Evolutionary conservation across 1,140 invertebrate genomes (phyloP).

Genomic region (Diorhabda carinulata): DNA sequence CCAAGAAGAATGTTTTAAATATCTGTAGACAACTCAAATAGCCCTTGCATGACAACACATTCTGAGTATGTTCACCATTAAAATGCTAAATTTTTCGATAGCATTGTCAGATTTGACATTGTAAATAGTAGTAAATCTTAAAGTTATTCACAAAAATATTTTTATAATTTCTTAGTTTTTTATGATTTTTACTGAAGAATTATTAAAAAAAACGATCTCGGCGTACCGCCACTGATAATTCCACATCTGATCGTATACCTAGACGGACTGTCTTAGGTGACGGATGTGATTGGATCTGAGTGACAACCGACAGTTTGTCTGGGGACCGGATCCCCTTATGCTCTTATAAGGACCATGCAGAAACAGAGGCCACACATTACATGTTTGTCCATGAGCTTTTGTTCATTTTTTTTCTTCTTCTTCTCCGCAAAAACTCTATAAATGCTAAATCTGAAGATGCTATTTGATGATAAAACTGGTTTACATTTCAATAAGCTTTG

Average conservation of each 20-base stretch:
- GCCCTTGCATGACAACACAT: too few species aligned
- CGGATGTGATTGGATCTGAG: constrained; percentile 12
- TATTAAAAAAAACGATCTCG: too few species aligned
- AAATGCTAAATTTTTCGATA: too few species aligned
- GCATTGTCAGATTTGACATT: too few species aligned
- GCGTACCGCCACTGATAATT: not conserved
- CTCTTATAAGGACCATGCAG: constrained; percentile 6
- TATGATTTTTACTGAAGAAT: too few species aligned
- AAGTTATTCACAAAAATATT: too few species aligned
- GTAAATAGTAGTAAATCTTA: too few species aligned
- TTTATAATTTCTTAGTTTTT: too few species aligned
- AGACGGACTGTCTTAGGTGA: constrained; percentile 5
- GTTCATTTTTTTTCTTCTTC: not conserved
- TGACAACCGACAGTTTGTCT: constrained; percentile 13
- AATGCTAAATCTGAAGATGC: constrained; percentile 2
- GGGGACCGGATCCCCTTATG: constrained; percentile 5
- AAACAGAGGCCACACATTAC: constrained; percentile 9
- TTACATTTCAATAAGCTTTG: constrained; percentile 2
- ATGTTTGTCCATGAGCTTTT: constrained; percentile 5
- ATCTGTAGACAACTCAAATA: too few species aligned
- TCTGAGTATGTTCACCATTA: too few species aligned
- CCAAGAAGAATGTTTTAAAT: too few species aligned
- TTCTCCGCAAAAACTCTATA: not conserved
- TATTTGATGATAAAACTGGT: constrained; percentile 2
- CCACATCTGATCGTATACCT: constrained; percentile 3